phyloP scores from a whole-genome alignment of 2,888 invertebrate genomes.

The Ypsolopha sequella region DNA sequence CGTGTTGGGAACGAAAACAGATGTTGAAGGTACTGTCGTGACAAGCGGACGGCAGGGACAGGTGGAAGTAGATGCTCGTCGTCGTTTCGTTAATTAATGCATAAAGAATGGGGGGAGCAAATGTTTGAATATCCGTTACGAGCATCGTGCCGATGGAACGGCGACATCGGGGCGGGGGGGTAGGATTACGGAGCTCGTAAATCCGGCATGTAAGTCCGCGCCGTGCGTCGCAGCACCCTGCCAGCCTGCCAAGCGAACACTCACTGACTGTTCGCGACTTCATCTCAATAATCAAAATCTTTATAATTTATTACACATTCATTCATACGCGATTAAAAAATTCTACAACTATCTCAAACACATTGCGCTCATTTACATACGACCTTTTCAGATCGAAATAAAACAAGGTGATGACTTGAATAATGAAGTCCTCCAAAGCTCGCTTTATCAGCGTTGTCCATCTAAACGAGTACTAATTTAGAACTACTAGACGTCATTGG shows the following conservation, averaged over 20 bases:
- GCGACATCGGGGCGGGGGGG: too few relatives aligned
- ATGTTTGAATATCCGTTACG: background rate
- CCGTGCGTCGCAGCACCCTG: constrained; percentile 14
- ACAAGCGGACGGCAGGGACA: background rate
- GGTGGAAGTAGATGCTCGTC: background rate
- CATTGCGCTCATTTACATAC: too few relatives aligned
- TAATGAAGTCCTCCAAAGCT: constrained; percentile 6
- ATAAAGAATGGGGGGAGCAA: background rate
- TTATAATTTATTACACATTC: background rate
- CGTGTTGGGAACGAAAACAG: background rate
- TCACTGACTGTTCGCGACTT: constrained; percentile 13
- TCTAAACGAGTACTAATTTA: constrained; percentile 37
- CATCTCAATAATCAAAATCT: constrained; percentile 4
- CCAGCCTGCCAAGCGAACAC: constrained; percentile 8
- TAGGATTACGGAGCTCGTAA: constrained; percentile 35
- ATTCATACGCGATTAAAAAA: too few relatives aligned
- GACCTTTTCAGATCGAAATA: constrained; percentile 5
- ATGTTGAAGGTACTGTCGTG: background rate
- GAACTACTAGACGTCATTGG: constrained; percentile 30
- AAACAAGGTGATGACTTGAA: background rate
- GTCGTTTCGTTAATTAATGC: background rate
- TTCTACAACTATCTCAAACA: too few relatives aligned
- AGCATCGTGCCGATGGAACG: too few relatives aligned
- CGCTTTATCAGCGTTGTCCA: constrained; percentile 21
- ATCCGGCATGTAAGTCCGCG: constrained; percentile 23